Percentiles rank a stretch among this genome's conserved stretches.
These are phyloP conservation scores for Podotricha telesiphe DNA, from an alignment of 2,888 invertebrate species.

Conservation along the genomic window DNA sequence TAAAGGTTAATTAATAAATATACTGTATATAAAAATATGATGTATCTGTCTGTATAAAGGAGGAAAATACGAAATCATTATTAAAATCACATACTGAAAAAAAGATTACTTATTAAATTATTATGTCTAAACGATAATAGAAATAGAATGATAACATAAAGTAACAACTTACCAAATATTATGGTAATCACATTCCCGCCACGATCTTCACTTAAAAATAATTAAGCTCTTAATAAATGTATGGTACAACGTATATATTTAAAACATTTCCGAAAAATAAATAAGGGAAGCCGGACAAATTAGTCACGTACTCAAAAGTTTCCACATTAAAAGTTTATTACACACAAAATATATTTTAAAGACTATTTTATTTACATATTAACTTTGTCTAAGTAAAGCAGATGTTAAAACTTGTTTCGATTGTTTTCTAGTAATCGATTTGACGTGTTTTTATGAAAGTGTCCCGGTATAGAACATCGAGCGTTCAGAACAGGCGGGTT, in stretches of 20 bases:
- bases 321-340: not conserved
- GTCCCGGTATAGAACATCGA: slow-evolving; percentile 51
- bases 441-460: slow-evolving; percentile 65
- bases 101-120: not conserved
- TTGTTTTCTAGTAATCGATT: slow-evolving; percentile 44
- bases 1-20: not conserved
- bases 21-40: not conserved
- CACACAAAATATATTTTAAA: not conserved
- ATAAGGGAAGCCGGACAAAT: not conserved
- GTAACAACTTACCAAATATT: slow-evolving; percentile 5
- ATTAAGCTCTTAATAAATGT: not conserved
- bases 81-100: not conserved
- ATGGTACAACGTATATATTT: not conserved
- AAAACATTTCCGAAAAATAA: not conserved
- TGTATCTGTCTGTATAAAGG: not conserved
- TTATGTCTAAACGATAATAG: not conserved
- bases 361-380: not conserved
- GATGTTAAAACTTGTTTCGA: slow-evolving; percentile 9
- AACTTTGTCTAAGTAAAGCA: not conserved
- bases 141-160: too few species aligned
- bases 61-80: not conserved
- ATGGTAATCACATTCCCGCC: slow-evolving; percentile 14
- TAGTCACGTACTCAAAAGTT: slow-evolving; percentile 5
- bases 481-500: slow-evolving; percentile 65
- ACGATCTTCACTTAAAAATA: slow-evolving; percentile 11